Evolutionary conservation across 1,140 invertebrate species (phyloP).

Genomic region (Globodera ellingtonae): DNA sequence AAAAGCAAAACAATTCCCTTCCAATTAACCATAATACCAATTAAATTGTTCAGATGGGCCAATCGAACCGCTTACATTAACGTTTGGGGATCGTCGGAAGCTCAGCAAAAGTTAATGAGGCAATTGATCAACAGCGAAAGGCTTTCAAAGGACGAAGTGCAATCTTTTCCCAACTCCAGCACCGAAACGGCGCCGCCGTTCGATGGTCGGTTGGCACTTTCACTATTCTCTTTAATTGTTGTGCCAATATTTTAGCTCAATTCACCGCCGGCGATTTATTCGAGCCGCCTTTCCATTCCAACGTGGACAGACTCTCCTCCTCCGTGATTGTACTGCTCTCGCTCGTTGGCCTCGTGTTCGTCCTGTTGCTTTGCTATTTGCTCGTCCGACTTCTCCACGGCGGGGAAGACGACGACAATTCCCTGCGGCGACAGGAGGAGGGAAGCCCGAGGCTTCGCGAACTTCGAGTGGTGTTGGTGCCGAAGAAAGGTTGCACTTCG

Average conservation of each 20-base stretch:
- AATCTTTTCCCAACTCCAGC: background rate
- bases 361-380: conserved; percentile 7
- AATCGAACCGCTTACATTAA: background rate
- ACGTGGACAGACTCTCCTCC: background rate
- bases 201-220: background rate
- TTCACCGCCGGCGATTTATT: background rate
- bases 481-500: background rate
- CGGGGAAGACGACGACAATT: background rate
- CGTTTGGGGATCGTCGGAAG: background rate
- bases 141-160: background rate
- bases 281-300: background rate
- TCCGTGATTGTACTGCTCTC: conserved; percentile 9
- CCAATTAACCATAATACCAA: too few species aligned
- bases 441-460: background rate
- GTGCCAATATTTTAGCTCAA: background rate
- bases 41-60: background rate
- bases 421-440: background rate
- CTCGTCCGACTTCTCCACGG: conserved; percentile 14
- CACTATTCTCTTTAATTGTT: background rate
- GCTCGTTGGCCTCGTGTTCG: conserved; percentile 14
- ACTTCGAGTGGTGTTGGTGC: conserved; percentile 19
- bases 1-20: too few species aligned
- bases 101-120: background rate
- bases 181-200: background rate
- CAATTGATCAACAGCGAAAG: background rate